Evolutionary conservation across 2,797 vertebrate genomes (phyloP).

Genomic region (Periparus ater): DNA sequence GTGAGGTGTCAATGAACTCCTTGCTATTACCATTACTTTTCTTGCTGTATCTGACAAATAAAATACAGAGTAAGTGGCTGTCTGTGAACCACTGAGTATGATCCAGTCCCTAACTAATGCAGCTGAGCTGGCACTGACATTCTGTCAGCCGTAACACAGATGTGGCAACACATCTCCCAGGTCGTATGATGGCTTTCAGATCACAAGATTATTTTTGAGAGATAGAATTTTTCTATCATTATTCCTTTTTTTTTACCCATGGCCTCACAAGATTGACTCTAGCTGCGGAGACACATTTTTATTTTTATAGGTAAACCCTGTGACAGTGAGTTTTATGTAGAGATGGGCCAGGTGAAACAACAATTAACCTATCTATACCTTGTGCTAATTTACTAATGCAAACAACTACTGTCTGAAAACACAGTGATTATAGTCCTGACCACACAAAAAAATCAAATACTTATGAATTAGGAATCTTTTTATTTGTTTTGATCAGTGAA

Average conservation of each 20-base stretch:
- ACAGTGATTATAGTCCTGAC: not conserved
- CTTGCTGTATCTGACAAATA: not conserved
- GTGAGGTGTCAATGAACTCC: not conserved
- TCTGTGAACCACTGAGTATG: not conserved
- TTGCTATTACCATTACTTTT: not conserved
- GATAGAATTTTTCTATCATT: not conserved
- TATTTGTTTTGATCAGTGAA: not conserved
- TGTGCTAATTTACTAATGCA: not conserved
- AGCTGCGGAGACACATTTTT: not conserved
- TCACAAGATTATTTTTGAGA: not conserved
- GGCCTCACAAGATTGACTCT: not conserved
- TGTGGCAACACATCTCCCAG: rapidly evolving
- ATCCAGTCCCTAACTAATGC: rapidly evolving
- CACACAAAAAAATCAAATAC: not conserved
- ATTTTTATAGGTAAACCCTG: not conserved
- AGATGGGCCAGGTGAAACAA: not conserved
- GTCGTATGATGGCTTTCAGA: not conserved
- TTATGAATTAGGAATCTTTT: not conserved
- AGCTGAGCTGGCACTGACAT: not conserved
- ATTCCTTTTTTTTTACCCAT: not conserved
- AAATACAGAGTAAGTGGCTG: not conserved
- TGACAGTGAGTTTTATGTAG: not conserved
- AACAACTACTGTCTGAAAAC: not conserved
- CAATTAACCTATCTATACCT: not conserved
- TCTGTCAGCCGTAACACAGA: not conserved